Conservation (phyloP, 2,888 invertebrate species). For the Chymomyza amoena region DNA sequence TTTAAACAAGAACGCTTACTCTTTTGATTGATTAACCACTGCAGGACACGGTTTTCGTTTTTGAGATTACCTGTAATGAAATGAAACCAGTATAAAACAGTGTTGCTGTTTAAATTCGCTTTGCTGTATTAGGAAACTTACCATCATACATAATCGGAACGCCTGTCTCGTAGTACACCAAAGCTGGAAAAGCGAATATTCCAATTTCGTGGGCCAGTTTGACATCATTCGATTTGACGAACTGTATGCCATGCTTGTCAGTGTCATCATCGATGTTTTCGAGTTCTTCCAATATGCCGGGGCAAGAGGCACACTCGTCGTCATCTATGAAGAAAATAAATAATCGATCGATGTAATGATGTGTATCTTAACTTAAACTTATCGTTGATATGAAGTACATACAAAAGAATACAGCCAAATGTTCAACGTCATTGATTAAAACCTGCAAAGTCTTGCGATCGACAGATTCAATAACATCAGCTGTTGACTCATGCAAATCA, state of each 20-base stretch:
- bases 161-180: conserved; percentile 95
- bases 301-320: conserved; percentile 91
- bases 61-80: conserved; percentile 88
- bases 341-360: not conserved
- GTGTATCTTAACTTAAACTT: not conserved
- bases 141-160: conserved; percentile 97
- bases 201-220: conserved; percentile 94
- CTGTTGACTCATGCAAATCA: conserved; percentile 89
- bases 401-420: conserved; percentile 95
- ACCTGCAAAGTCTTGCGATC: conserved; percentile 94
- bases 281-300: conserved; percentile 90
- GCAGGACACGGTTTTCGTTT: conserved; percentile 96
- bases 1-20: conserved; percentile 87
- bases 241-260: conserved; percentile 94
- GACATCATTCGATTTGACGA: conserved; percentile 94
- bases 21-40: conserved; percentile 97
- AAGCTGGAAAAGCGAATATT: conserved; percentile 93
- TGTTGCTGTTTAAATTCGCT: not conserved
- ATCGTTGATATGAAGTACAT: conserved; percentile 76
- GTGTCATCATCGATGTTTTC: conserved; percentile 96
- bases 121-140: conserved; percentile 80
- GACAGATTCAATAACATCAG: conserved; percentile 94
- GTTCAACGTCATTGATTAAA: conserved; percentile 92
- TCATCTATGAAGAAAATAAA: conserved; percentile 81
- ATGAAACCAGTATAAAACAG: conserved; percentile 11